A percentile compares a stretch with the other conserved stretches of the same genome.
phyloP scores from a whole-genome alignment of 2,888 invertebrate species.

The Heteromurus nitidus region DNA sequence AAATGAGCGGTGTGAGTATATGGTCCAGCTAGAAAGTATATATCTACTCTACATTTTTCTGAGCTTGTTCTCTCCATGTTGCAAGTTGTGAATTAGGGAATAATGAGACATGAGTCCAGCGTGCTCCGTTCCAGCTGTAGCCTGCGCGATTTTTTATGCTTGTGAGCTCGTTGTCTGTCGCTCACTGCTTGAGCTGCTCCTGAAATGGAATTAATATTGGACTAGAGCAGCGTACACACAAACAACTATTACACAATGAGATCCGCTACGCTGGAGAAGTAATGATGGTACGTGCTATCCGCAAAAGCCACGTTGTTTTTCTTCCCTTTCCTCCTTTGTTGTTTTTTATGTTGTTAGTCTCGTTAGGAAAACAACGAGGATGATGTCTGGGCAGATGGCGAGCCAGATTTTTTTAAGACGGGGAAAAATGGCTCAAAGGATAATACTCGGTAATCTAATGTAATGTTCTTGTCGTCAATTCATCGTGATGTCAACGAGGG shows the following conservation, averaged over 20 bases:
- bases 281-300: conserved; percentile 63
- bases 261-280: conserved; percentile 27
- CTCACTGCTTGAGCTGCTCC: too few relatives aligned
- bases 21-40: background rate
- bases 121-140: conserved; percentile 19
- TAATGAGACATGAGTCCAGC: conserved; percentile 44
- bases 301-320: conserved; percentile 39
- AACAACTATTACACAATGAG: background rate
- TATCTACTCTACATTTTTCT: background rate
- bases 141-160: conserved; percentile 32
- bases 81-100: conserved; percentile 43
- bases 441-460: conserved; percentile 55
- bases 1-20: background rate
- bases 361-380: conserved; percentile 3
- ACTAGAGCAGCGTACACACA: background rate
- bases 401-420: conserved; percentile 47
- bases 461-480: conserved; percentile 62
- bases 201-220: conserved; percentile 25
- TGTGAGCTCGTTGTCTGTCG: conserved; percentile 4
- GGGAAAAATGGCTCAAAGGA: conserved; percentile 34
- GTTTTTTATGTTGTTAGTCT: background rate
- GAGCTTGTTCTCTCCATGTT: background rate
- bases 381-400: conserved; percentile 51
- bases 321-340: background rate
- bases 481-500: conserved; percentile 45